phyloP scores from a whole-genome alignment of 2,113 vertebrate species.

The Mirza zaza region DNA sequence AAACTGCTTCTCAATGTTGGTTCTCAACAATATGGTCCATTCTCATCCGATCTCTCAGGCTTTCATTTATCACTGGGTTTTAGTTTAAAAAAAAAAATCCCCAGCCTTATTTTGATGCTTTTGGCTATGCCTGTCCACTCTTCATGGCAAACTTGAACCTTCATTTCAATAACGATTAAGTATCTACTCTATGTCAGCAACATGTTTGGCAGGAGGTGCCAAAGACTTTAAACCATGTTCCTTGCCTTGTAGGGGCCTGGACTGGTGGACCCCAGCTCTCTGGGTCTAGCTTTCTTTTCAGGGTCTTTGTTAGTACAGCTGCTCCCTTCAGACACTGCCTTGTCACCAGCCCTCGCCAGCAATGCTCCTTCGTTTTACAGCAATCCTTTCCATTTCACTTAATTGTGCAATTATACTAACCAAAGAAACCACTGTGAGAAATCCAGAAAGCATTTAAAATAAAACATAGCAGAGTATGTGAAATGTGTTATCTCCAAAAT shows the following conservation, averaged over 20 bases:
- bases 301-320: neutral
- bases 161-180: neutral
- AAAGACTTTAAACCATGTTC: neutral
- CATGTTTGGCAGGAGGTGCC: neutral
- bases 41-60: neutral
- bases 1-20: neutral
- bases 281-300: neutral
- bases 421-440: neutral
- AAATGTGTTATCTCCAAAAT: slow-evolving; percentile 5
- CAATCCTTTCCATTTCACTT: neutral
- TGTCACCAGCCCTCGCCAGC: neutral
- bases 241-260: neutral
- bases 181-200: neutral
- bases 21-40: neutral
- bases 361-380: neutral
- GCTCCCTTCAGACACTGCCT: neutral
- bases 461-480: neutral
- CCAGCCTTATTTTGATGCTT: neutral
- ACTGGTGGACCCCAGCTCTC: neutral
- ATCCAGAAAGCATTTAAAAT: slow-evolving; percentile 20
- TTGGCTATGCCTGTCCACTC: neutral
- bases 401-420: neutral
- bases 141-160: neutral
- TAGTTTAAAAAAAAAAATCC: neutral
- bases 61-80: neutral